phyloP scores from a whole-genome alignment of 2,113 vertebrate genomes.

The Odocoileus virginianus region DNA sequence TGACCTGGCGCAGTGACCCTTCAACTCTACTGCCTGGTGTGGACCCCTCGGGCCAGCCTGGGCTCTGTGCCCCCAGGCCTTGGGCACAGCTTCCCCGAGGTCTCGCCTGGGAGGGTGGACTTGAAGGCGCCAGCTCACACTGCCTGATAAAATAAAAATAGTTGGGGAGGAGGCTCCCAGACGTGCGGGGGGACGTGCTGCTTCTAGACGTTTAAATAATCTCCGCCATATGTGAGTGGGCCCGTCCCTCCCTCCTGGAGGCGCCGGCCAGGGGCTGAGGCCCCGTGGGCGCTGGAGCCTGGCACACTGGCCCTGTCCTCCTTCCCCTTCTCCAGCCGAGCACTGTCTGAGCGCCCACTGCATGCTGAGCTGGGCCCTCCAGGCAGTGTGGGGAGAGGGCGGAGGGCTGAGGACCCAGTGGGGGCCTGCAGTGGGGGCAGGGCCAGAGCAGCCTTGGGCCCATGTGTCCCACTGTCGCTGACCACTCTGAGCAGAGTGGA shows the following conservation, averaged over 20 bases:
- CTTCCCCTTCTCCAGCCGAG: not conserved
- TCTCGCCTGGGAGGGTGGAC: not conserved
- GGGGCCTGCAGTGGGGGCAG: not conserved
- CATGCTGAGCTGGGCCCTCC: accelerated
- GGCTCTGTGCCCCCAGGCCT: not conserved
- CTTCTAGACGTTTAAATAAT: constrained; percentile 49
- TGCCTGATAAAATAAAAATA: constrained; percentile 56
- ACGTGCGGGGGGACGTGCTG: not conserved
- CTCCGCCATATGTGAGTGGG: constrained; percentile 61
- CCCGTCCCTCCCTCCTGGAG: not conserved
- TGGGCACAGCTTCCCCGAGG: not conserved
- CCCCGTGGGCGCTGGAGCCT: not conserved
- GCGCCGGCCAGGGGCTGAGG: not conserved
- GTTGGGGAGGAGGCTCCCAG: constrained; percentile 59
- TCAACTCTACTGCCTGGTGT: accelerated
- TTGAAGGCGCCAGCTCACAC: not conserved
- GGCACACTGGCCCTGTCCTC: not conserved
- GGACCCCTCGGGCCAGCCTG: not conserved
- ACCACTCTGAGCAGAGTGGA: not conserved
- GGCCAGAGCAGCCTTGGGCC: not conserved
- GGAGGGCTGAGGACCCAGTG: not conserved
- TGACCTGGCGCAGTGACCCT: not conserved
- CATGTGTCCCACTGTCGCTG: not conserved
- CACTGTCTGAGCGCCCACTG: accelerated
- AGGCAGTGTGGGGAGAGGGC: too few relatives aligned